phyloP scores from a whole-genome alignment of 2,113 vertebrate genomes.

The Chaenogobius annularis region DNA sequence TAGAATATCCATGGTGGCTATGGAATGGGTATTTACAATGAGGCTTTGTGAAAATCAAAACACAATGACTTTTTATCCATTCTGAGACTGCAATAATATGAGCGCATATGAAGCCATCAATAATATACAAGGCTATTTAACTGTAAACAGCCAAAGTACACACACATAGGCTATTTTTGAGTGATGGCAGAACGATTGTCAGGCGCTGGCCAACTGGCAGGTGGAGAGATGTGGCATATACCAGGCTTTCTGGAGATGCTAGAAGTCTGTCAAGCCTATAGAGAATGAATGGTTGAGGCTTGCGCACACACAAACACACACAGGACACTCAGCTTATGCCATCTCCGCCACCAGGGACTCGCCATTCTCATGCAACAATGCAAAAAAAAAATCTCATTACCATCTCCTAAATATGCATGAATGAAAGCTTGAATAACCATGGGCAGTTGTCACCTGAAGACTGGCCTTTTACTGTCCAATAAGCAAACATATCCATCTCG shows the following conservation, averaged over 20 bases:
- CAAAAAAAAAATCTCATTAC: slow-evolving; percentile 94
- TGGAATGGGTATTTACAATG: slow-evolving; percentile 37
- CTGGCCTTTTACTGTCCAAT: slow-evolving; percentile 97
- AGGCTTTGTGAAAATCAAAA: slow-evolving; percentile 48
- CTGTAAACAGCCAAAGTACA: slow-evolving; percentile 72
- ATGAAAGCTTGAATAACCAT: slow-evolving; percentile 90
- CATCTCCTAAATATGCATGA: slow-evolving; percentile 99
- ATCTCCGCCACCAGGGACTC: slow-evolving; percentile 85
- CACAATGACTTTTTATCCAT: slow-evolving; percentile 59
- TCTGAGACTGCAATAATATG: slow-evolving; percentile 58
- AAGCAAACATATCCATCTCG: slow-evolving; percentile 93
- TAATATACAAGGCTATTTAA: slow-evolving; percentile 79
- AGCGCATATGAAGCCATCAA: slow-evolving; percentile 76
- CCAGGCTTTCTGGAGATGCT: slow-evolving; percentile 61
- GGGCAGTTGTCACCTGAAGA: slow-evolving; percentile 89
- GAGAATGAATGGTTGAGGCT: slow-evolving; percentile 55
- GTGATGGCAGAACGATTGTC: slow-evolving; percentile 55
- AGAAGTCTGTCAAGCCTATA: slow-evolving; percentile 47
- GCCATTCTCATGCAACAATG: slow-evolving; percentile 97
- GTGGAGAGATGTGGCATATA: slow-evolving; percentile 66
- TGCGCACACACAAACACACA: slow-evolving; percentile 32
- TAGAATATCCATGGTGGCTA: slow-evolving; percentile 29
- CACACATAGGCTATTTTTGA: slow-evolving; percentile 59
- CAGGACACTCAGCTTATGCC: slow-evolving; percentile 80
- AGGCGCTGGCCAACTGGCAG: slow-evolving; percentile 60